phyloP scores from a whole-genome alignment of 2,888 invertebrate species.

The Bugulina stolonifera region DNA sequence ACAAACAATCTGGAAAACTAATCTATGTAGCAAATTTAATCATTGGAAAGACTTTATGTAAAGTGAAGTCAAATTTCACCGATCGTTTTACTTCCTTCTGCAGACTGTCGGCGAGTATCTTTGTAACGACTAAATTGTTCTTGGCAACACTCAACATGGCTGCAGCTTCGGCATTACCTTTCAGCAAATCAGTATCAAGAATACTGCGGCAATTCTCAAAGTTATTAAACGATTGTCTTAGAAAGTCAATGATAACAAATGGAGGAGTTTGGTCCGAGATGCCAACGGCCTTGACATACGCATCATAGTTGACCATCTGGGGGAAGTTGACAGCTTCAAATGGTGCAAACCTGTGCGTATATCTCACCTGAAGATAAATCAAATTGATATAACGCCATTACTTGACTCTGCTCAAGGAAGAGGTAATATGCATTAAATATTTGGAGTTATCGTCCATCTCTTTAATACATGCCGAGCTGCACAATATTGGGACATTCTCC shows the following conservation, averaged over 20 bases:
- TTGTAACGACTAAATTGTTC: slow-evolving; percentile 91
- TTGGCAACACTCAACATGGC: slow-evolving; percentile 79
- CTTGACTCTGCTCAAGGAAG: too few relatives aligned
- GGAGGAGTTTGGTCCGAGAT: not conserved
- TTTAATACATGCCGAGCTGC: too few relatives aligned
- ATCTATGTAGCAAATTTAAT: slow-evolving; percentile 60
- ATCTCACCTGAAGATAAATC: slow-evolving; percentile 75
- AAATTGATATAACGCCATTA: too few relatives aligned
- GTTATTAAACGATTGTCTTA: slow-evolving; percentile 15
- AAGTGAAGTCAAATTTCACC: slow-evolving; percentile 72
- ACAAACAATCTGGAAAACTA: not conserved
- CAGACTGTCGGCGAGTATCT: slow-evolving; percentile 84
- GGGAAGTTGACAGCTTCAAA: slow-evolving; percentile 79
- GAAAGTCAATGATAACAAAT: slow-evolving; percentile 9
- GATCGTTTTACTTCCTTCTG: slow-evolving; percentile 69
- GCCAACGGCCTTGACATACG: slow-evolving; percentile 32
- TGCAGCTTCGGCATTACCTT: not conserved
- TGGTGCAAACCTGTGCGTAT: slow-evolving; percentile 86
- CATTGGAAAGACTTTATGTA: slow-evolving; percentile 82
- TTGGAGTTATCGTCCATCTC: too few relatives aligned
- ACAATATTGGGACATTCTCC: too few relatives aligned
- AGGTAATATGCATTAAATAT: too few relatives aligned
- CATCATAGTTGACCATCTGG: slow-evolving; percentile 77
- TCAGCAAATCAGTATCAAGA: slow-evolving; percentile 8
- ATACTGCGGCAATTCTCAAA: slow-evolving; percentile 27